phyloP scores from a whole-genome alignment of 2,113 vertebrate genomes.

The Silurus meridionalis region DNA sequence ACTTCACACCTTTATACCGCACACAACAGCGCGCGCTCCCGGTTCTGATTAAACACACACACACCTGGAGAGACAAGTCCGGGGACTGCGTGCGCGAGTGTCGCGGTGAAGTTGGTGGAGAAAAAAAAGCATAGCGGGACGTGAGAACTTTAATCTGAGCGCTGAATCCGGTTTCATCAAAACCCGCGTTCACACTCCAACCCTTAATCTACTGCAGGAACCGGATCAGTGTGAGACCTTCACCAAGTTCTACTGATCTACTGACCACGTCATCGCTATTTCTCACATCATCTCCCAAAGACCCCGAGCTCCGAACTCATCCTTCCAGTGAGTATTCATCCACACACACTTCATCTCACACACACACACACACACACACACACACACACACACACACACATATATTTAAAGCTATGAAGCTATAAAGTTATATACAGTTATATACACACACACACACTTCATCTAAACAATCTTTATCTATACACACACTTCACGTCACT shows the following conservation, averaged over 20 bases:
- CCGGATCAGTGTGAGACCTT: not conserved
- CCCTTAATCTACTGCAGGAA: not conserved
- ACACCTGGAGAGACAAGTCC: not conserved
- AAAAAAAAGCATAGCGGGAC: slow-evolving; percentile 27
- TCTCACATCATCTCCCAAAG: not conserved
- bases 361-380: not conserved
- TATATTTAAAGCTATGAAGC: too few species aligned
- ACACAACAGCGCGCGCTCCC: not conserved
- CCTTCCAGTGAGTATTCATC: not conserved
- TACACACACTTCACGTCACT: too few species aligned
- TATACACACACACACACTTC: too few species aligned
- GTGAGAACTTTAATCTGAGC: too few species aligned
- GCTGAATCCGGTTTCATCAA: too few species aligned
- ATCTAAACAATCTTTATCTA: too few species aligned
- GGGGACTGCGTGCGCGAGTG: not conserved
- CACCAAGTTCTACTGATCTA: slow-evolving; percentile 28
- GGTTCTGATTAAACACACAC: not conserved
- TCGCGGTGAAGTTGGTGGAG: not conserved
- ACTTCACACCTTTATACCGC: not conserved
- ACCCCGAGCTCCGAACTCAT: too few species aligned
- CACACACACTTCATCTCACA: not conserved
- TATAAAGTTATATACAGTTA: too few species aligned
- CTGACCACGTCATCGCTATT: slow-evolving; percentile 42
- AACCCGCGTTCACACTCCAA: too few species aligned
- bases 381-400: too few species aligned